Base-by-base conservation (phyloP, 2,888 invertebrate genomes). In the Chirona hameri region DNA sequence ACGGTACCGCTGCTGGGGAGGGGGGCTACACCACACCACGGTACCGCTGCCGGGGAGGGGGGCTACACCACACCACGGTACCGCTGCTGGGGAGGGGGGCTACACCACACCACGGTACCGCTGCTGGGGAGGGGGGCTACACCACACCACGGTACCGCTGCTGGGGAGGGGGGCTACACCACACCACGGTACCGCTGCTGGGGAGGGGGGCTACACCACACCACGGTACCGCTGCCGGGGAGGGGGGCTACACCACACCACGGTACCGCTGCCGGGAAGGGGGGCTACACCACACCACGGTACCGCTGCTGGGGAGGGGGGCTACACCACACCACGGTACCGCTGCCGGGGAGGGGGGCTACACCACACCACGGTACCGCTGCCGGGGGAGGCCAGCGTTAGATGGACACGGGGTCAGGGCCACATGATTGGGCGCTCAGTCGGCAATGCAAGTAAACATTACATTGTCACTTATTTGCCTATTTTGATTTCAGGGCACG, bases 231-330 rank as follows among this genome's bases (percentile, higher is more conserved):
- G 18, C 15, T 4, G 86, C 27, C 81, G 69, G 24, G 46, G 69
- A 15, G 18, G 29, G 48, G 21, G n/a, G n/a, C n/a, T n/a, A n/a
- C n/a, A n/a, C n/a, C n/a, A n/a, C n/a, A n/a, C n/a, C n/a, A n/a
- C 0, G 96, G 95, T 0, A 85, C 85, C 46, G 85, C 89, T 89
- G 86, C 27, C 81, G 79, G 14, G 27, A 29, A 24, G 21, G 69
- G 65, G 29, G 52, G 9, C n/a, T n/a, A n/a, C n/a, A n/a, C n/a
- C n/a, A n/a, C n/a, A n/a, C n/a, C n/a, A n/a, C n/a, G n/a, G n/a
- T n/a, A n/a, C n/a, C n/a, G n/a, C n/a, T n/a, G n/a, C n/a, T n/a
- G 27, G 81, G 48, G 31, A n/a, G n/a, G 48, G 48, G 55, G 0
- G 24, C 60, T 10, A 60, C 60, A 60, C 60, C 9, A 21, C 4